Evolutionary conservation across 1,140 invertebrate species (phyloP).

Genomic region (Ostrea denselamellosa): DNA sequence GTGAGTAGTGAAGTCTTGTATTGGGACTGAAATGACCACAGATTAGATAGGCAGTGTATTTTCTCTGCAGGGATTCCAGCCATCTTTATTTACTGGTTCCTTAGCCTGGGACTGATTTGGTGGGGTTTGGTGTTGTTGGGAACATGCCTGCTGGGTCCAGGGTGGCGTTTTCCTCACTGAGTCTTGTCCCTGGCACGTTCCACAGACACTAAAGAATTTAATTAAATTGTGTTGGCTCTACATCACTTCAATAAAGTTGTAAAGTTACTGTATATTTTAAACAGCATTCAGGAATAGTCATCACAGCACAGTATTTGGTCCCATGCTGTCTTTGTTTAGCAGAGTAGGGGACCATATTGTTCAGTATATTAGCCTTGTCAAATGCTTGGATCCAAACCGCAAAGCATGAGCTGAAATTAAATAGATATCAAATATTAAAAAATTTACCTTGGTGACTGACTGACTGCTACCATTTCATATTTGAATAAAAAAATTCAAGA

Average conservation of each 20-base stretch:
- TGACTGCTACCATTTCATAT: background rate
- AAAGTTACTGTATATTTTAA: slow-evolving; percentile 4
- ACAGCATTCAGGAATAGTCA: background rate
- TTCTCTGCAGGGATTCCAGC: background rate
- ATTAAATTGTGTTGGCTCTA: slow-evolving; percentile 52
- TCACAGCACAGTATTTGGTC: background rate
- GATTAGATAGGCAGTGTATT: slow-evolving; percentile 7
- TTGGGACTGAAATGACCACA: slow-evolving; percentile 5
- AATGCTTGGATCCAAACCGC: background rate
- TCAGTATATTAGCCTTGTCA: background rate
- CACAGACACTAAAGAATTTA: slow-evolving; percentile 39
- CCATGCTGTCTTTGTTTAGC: background rate
- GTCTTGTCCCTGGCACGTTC: slow-evolving; percentile 18
- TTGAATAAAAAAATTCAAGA: background rate
- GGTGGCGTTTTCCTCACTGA: slow-evolving; percentile 4
- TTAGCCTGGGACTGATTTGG: background rate
- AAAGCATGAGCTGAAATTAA: background rate
- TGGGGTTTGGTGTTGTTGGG: background rate
- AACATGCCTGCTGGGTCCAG: background rate
- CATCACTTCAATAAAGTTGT: slow-evolving; percentile 33
- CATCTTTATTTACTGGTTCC: background rate
- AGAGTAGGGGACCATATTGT: slow-evolving; percentile 21
- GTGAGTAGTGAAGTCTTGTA: background rate
- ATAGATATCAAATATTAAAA: background rate
- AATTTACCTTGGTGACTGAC: background rate